These are phyloP conservation scores for Tenthredo mesomela DNA, from an alignment of 2,888 invertebrate species.

Conservation along the genomic window DNA sequence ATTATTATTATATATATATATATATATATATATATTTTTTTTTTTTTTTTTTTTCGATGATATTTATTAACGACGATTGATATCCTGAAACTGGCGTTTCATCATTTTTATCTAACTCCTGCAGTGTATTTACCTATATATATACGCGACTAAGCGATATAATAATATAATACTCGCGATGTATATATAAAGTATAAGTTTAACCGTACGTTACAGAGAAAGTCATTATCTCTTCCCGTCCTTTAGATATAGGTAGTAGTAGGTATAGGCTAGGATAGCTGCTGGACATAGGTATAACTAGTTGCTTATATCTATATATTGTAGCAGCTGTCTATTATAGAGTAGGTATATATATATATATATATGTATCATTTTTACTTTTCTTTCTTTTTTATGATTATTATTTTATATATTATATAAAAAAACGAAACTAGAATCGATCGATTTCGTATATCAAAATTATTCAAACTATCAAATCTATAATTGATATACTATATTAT, in stretches of 20 bases:
- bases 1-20: too few species aligned
- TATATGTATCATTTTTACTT: neutral
- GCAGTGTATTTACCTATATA: too few species aligned
- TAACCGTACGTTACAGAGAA: neutral
- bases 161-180: neutral
- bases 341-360: neutral
- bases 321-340: neutral
- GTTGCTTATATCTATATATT: neutral
- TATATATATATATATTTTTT: too few species aligned
- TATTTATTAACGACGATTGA: too few species aligned
- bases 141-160: neutral
- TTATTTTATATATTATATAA: neutral
- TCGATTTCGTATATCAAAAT: too few species aligned
- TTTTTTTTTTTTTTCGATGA: too few species aligned
- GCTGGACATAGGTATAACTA: neutral
- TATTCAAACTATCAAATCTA: neutral
- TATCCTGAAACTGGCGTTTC: too few species aligned
- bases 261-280: neutral
- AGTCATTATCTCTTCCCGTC: conserved; percentile 35
- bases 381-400: neutral
- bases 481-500: neutral
- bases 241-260: neutral
- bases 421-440: too few species aligned
- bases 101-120: too few species aligned
- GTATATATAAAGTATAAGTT: conserved; percentile 57